Base-by-base conservation (phyloP, 2,113 vertebrate genomes). In the Vireo altiloquus region DNA sequence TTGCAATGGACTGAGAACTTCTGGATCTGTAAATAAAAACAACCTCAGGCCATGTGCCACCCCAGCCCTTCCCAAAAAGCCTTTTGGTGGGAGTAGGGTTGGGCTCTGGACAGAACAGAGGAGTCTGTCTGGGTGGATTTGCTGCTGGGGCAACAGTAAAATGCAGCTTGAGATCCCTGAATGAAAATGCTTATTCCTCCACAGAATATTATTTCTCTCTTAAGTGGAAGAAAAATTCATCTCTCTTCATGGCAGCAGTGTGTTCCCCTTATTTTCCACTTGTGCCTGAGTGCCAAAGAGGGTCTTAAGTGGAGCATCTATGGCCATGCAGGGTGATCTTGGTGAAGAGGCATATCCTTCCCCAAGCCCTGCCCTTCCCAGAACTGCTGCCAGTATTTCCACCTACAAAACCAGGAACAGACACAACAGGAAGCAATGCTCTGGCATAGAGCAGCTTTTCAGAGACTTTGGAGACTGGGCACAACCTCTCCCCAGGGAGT, bases 381-480 rank as follows among this genome's bases (percentile, higher is more conserved):
- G 53, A 89, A 81, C 27, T 56, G 27, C 53, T 92, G 72, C 72
- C 69, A 79, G 37, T 82, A 71, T 77, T 90, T 68, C 80, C 81
- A 91, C 40, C 60, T 68, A 70, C 69, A 79, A 94, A 93, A n/a
- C 25, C 25, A 78, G 60, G 42, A 66, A 54, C 5, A 95, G 92
- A 70, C 60, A 78, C 64, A 90, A 92, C 77, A 87, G 92, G 69
- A 89, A 91, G 60, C 4, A 4, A n/a, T 16, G n/a, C 49, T 92
- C 60, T 40, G 47, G 52, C 69, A 87, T 27, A 64, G 89, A 94
- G n/a, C 40, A 68, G 74, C 52, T 47, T 81, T 87, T 78, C 69
- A 52, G 49, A 90, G 53, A 47, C 66, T 76, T 80, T 53, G 60
- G 49, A 72, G 71, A 46, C 7, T 13, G 54, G 64, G 60, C 42